Evolutionary conservation across 2,113 vertebrate genomes (phyloP).

Genomic region (Loxodonta africana): DNA sequence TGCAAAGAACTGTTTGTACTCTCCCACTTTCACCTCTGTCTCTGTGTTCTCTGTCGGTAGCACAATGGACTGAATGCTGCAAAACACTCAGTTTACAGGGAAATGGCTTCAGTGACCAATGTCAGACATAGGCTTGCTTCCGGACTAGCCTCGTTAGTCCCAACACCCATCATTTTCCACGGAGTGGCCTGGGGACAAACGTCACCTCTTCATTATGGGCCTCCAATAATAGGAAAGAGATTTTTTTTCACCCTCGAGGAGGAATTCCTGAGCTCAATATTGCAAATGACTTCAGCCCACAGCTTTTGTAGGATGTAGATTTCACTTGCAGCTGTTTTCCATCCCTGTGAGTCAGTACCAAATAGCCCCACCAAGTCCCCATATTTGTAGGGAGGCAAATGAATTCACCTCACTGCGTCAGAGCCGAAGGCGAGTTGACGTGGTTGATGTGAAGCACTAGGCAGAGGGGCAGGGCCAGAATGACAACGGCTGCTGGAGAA

Average conservation of each 20-base stretch:
- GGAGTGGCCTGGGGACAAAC: neutral
- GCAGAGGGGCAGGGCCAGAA: neutral
- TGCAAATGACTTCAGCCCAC: neutral
- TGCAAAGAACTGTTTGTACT: conserved; percentile 8
- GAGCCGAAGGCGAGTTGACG: neutral
- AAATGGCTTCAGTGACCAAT: conserved; percentile 47
- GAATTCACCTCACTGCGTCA: neutral
- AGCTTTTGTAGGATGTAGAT: neutral
- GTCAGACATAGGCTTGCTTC: conserved; percentile 42
- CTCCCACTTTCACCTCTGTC: neutral
- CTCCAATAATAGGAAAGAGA: neutral
- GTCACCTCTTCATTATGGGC: neutral
- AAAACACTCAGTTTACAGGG: conserved; percentile 39
- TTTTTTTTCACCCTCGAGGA: neutral
- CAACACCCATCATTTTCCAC: conserved; percentile 6
- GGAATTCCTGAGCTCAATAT: neutral
- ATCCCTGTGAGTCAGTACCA: neutral
- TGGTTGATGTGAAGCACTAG: neutral
- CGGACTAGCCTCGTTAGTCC: neutral
- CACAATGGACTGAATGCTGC: conserved; percentile 45
- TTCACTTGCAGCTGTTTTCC: neutral
- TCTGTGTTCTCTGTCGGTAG: conserved; percentile 25
- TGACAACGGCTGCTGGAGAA: neutral
- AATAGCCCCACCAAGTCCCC: neutral
- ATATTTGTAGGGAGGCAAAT: neutral